Conservation (phyloP, 2,888 invertebrate species). For the Eulithis prunata region DNA sequence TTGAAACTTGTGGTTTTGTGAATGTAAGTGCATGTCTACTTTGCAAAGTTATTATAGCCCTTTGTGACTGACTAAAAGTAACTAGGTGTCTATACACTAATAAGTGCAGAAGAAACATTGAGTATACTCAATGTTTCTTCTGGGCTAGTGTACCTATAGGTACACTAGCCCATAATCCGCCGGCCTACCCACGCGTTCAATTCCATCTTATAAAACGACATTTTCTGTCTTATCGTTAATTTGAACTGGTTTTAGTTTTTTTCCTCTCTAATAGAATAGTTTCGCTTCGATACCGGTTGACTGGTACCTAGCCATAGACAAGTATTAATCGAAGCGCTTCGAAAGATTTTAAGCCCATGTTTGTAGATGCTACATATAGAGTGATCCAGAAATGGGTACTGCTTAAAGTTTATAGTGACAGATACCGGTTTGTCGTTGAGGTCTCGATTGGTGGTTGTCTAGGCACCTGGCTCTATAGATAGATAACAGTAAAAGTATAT, state of each 20-base stretch:
- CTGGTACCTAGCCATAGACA: slow-evolving; percentile 18
- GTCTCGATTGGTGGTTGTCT: slow-evolving; percentile 14
- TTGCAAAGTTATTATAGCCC: too few species aligned
- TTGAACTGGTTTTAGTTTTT: slow-evolving; percentile 76
- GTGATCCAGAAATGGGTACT: neutral
- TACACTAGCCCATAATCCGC: slow-evolving; percentile 20
- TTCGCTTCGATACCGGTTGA: slow-evolving; percentile 78
- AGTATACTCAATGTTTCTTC: too few species aligned
- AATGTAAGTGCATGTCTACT: too few species aligned
- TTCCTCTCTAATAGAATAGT: slow-evolving; percentile 80
- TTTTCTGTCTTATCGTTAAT: slow-evolving; percentile 50
- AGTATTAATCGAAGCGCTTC: slow-evolving; percentile 8
- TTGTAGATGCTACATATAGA: neutral
- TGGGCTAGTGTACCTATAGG: neutral
- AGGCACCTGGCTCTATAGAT: slow-evolving; percentile 23
- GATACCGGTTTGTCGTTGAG: neutral
- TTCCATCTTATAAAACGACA: slow-evolving; percentile 48
- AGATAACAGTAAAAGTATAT: slow-evolving; percentile 82
- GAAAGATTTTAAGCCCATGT: too few species aligned
- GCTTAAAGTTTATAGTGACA: neutral
- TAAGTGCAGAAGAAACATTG: too few species aligned
- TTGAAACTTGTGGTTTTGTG: too few species aligned
- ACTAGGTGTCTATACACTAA: too few species aligned
- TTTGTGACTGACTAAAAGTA: too few species aligned
- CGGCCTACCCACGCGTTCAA: slow-evolving; percentile 46